Conservation (phyloP, 2,888 invertebrate species). For the Dicyrtomina minuta region DNA sequence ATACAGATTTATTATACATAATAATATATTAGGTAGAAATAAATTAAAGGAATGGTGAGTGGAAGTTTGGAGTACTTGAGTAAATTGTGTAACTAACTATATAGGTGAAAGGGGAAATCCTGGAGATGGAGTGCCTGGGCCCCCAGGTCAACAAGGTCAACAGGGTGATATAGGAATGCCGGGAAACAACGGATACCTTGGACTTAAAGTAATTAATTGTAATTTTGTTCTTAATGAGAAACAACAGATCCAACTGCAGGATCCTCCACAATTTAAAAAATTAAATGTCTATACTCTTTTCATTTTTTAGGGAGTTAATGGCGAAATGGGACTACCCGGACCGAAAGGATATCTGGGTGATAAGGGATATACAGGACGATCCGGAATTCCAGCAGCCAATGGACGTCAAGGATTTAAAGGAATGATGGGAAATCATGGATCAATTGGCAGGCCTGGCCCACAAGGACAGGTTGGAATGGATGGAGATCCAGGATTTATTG, state of each 20-base stretch:
- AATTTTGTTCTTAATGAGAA: no score
- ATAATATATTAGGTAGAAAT: not conserved
- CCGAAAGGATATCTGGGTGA: constrained; percentile 17
- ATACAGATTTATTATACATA: not conserved
- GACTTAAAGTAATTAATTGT: constrained; percentile 18
- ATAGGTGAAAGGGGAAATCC: not conserved
- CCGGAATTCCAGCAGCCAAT: constrained; percentile 35
- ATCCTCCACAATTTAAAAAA: not conserved
- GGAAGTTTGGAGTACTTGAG: not conserved
- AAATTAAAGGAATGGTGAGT: not conserved
- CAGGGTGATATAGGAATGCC: constrained; percentile 50
- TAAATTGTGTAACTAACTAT: not conserved
- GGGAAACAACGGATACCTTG: constrained; percentile 8
- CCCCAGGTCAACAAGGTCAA: constrained; percentile 49
- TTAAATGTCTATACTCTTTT: not conserved
- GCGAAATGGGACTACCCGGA: constrained; percentile 33
- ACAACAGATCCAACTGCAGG: no score
- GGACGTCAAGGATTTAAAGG: constrained; percentile 53
- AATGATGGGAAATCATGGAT: constrained; percentile 17
- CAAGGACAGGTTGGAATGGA: constrained; percentile 46
- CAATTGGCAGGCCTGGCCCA: constrained; percentile 35
- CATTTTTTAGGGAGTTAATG: constrained; percentile 6
- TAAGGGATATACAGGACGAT: constrained; percentile 33
- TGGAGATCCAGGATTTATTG: constrained; percentile 55
- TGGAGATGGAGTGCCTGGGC: constrained; percentile 37